These are phyloP conservation scores for Trogon surrucura DNA, from an alignment of 2,113 vertebrate genomes.

Conservation along the genomic window DNA sequence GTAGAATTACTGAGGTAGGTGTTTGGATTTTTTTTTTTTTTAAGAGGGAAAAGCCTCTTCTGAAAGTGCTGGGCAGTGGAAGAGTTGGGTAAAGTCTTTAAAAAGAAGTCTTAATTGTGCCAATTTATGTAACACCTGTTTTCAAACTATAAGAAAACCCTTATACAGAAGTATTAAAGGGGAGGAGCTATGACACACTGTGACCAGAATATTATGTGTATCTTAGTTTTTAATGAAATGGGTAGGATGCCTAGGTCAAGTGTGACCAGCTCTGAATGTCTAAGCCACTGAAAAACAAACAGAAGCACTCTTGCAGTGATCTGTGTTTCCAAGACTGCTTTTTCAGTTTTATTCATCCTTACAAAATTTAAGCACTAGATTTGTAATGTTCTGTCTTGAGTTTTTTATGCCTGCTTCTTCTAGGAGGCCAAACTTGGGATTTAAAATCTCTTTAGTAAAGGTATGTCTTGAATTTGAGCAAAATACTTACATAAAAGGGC, in stretches of 20 bases:
- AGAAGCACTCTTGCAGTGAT: background rate
- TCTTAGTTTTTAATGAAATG: background rate
- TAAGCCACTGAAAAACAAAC: background rate
- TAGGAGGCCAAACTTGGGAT: background rate
- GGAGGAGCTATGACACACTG: background rate
- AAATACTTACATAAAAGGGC: background rate
- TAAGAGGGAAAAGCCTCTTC: background rate
- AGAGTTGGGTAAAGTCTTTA: background rate
- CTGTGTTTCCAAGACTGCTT: background rate
- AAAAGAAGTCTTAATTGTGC: background rate
- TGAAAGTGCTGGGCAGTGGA: background rate
- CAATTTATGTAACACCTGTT: background rate
- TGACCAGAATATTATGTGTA: background rate
- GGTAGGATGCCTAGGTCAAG: background rate
- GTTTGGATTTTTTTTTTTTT: background rate
- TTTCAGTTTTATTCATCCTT: background rate
- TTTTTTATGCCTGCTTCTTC: background rate
- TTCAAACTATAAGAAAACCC: background rate
- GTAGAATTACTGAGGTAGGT: slow-evolving; percentile 83
- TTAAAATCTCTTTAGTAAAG: background rate
- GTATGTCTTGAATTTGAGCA: background rate
- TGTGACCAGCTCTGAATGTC: background rate
- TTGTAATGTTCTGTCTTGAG: background rate
- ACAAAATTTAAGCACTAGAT: background rate
- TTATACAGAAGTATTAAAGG: background rate